Conservation (phyloP, 2,888 invertebrate species). For the Drosophila hamatofila region DNA sequence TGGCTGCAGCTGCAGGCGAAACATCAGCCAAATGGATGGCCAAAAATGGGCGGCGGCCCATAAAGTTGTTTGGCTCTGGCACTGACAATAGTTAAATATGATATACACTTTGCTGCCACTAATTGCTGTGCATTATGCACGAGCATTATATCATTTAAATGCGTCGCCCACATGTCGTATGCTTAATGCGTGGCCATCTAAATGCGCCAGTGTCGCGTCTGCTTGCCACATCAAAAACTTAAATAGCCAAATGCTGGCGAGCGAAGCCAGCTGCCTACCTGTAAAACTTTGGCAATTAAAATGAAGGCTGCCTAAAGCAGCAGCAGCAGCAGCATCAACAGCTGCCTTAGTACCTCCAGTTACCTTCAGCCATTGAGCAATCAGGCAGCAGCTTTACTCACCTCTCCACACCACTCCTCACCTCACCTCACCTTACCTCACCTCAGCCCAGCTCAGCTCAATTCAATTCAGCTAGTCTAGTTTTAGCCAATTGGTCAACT, state of each 20-base stretch:
- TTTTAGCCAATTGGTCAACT: constrained; percentile 21
- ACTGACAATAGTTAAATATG: constrained; percentile 30
- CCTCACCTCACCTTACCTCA: background rate
- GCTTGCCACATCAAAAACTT: constrained; percentile 64
- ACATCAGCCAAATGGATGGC: constrained; percentile 42
- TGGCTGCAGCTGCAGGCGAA: constrained; percentile 50
- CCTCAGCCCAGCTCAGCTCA: background rate
- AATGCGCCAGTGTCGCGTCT: constrained; percentile 56
- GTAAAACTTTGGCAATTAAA: constrained; percentile 68
- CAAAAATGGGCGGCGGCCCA: background rate
- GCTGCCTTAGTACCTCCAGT: constrained; percentile 4
- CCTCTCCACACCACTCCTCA: background rate
- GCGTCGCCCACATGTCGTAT: constrained; percentile 62
- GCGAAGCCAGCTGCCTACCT: constrained; percentile 45
- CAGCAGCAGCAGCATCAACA: constrained; percentile 6
- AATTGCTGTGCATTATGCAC: constrained; percentile 69
- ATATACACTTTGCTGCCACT: constrained; percentile 52
- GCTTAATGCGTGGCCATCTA: constrained; percentile 63
- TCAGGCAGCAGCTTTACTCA: constrained; percentile 35
- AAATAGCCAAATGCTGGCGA: constrained; percentile 41
- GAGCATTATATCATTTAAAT: constrained; percentile 47
- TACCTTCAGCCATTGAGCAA: constrained; percentile 34
- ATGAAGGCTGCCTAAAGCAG: constrained; percentile 35
- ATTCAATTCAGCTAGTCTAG: constrained; percentile 2
- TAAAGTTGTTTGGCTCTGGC: constrained; percentile 8